Conservation (phyloP, 1,140 invertebrate genomes). For the Anoplolepis gracilipes region DNA sequence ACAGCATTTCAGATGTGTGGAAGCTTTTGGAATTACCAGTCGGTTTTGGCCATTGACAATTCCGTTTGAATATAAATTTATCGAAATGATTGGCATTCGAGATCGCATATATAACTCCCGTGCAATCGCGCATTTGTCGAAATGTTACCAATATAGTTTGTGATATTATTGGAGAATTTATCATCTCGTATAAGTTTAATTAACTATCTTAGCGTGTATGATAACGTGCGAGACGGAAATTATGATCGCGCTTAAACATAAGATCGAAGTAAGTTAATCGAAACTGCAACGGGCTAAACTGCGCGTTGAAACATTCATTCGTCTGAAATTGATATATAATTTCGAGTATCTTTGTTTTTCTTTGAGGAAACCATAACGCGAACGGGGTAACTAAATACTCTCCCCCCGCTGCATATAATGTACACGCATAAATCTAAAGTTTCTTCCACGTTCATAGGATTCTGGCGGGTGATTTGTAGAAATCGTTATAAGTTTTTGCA, state of each 20-base stretch:
- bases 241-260: neutral
- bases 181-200: neutral
- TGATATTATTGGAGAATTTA: conserved; percentile 3
- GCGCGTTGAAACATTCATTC: neutral
- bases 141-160: neutral
- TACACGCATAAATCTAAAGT: conserved; percentile 9
- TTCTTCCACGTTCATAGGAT: neutral
- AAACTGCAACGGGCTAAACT: neutral
- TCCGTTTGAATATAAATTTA: conserved; percentile 26
- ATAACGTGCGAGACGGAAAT: conserved; percentile 31
- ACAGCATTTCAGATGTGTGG: conserved; percentile 10
- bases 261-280: conserved; percentile 25
- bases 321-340: conserved; percentile 14
- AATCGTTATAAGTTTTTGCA: conserved; percentile 4
- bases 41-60: conserved; percentile 2
- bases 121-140: conserved; percentile 20
- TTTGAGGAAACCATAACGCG: neutral
- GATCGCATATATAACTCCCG: conserved; percentile 18
- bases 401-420: neutral
- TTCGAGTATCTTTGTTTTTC: neutral
- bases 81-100: conserved; percentile 25
- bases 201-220: conserved; percentile 26
- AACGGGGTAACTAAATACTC: neutral
- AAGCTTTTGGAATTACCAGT: neutral
- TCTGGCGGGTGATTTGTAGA: neutral